These are phyloP conservation scores for Hemibagrus wyckioides DNA, from an alignment of 2,113 vertebrate genomes.

Conservation along the genomic window DNA sequence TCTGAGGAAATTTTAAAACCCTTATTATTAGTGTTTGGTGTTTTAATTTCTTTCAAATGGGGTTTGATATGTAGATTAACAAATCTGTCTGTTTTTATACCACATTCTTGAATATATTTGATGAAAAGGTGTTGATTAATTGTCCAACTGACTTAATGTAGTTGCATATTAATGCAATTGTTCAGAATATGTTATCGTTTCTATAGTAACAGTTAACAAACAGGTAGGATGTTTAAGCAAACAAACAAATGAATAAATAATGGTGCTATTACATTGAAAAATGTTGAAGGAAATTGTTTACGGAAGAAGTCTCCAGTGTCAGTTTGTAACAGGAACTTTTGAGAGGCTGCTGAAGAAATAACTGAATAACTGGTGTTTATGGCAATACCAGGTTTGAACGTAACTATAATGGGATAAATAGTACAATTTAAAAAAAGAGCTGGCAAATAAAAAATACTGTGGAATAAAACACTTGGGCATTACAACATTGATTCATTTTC, in stretches of 20 bases:
- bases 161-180: too few relatives aligned
- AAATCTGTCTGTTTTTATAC: background rate
- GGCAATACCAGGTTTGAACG: background rate
- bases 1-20: background rate
- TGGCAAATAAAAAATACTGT: background rate
- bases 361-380: too few relatives aligned
- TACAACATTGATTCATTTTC: background rate
- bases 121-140: background rate
- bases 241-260: too few relatives aligned
- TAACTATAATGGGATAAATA: background rate
- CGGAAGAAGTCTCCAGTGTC: too few relatives aligned
- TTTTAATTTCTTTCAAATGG: background rate
- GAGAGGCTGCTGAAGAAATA: too few relatives aligned
- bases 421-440: background rate
- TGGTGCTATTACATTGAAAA: background rate
- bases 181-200: background rate
- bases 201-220: background rate
- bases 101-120: background rate
- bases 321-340: too few relatives aligned
- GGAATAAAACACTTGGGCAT: background rate
- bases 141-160: background rate
- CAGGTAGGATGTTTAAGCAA: background rate
- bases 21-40: background rate
- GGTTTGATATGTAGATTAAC: background rate
- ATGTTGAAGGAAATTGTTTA: background rate